These are phyloP conservation scores for Darevskia mixta DNA, from an alignment of 2,797 vertebrate genomes.

Conservation along the genomic window DNA sequence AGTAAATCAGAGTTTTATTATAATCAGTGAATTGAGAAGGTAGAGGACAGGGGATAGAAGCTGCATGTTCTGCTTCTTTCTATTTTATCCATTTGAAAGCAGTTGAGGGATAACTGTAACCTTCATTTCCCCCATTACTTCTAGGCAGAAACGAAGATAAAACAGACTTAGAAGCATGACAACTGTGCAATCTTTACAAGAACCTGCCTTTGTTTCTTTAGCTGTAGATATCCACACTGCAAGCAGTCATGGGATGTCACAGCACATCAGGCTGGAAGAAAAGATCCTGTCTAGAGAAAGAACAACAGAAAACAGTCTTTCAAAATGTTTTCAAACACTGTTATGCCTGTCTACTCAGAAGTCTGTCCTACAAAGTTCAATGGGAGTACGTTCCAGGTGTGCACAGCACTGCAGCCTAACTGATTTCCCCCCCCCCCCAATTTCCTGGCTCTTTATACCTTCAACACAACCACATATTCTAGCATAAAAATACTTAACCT, in stretches of 20 bases:
- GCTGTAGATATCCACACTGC: neutral
- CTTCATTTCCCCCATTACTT: neutral
- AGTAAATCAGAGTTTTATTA: neutral
- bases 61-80: neutral
- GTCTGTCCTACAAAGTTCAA: neutral
- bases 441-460: neutral
- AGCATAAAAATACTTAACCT: accelerated
- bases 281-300: neutral
- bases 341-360: neutral
- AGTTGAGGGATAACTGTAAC: neutral
- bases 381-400: neutral
- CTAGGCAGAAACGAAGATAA: constrained; percentile 17
- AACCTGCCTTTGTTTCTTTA: constrained; percentile 28
- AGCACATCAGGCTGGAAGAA: constrained; percentile 17
- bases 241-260: neutral
- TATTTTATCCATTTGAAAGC: constrained; percentile 1
- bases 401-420: neutral
- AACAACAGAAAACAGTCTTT: constrained; percentile 15
- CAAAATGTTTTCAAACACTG: neutral
- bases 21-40: neutral
- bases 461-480: accelerated
- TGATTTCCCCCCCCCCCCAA: neutral
- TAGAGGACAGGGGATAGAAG: neutral
- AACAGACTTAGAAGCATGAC: constrained; percentile 12
- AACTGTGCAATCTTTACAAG: constrained; percentile 19